These are phyloP conservation scores for Phalacrocorax pelagicus DNA, from an alignment of 2,113 vertebrate genomes.

Conservation along the genomic window DNA sequence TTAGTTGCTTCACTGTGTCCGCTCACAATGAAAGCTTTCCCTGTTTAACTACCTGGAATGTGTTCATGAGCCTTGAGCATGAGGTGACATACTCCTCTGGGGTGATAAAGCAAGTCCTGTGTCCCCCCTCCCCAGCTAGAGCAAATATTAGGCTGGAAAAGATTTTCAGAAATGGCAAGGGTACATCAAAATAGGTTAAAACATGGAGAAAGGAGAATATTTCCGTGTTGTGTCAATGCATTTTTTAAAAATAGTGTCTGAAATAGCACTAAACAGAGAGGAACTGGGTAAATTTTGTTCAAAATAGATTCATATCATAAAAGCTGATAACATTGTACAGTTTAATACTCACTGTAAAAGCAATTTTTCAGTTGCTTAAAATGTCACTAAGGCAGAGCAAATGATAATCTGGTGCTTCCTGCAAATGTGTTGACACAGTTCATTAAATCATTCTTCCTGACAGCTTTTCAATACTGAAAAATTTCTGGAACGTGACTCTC, in stretches of 20 bases:
- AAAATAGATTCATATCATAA: constrained; percentile 5
- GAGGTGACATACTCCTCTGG: not conserved
- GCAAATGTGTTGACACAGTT: constrained; percentile 44
- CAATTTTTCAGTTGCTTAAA: constrained; percentile 43
- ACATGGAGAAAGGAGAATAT: not conserved
- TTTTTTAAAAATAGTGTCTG: not conserved
- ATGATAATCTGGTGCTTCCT: constrained; percentile 36
- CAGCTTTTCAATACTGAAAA: constrained; percentile 2
- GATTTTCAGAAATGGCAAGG: not conserved
- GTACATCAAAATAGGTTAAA: not conserved
- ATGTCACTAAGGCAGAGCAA: constrained; percentile 3
- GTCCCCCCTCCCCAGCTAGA: not conserved
- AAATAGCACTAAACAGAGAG: not conserved
- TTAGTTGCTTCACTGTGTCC: not conserved
- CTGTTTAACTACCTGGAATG: not conserved
- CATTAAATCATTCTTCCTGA: constrained; percentile 51
- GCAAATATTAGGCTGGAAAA: not conserved
- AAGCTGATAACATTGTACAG: not conserved
- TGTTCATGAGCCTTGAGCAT: not conserved
- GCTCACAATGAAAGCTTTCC: not conserved
- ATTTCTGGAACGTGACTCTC: not conserved
- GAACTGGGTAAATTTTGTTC: not conserved
- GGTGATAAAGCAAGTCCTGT: not conserved
- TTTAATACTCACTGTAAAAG: constrained; percentile 17
- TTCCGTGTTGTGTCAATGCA: not conserved